phyloP scores from a whole-genome alignment of 2,113 vertebrate species.

The Merops nubicus region DNA sequence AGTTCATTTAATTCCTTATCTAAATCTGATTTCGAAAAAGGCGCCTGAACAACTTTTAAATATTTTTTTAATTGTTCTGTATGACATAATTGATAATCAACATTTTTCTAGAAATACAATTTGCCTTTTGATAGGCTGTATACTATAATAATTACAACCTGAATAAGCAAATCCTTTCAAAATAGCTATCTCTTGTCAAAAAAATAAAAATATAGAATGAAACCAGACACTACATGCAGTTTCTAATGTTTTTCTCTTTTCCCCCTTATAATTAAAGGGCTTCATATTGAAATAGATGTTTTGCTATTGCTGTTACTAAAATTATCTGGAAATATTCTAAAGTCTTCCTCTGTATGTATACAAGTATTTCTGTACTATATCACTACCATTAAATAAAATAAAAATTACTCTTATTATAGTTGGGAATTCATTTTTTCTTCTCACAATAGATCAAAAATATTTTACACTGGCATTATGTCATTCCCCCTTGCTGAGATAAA shows the following conservation, averaged over 20 bases:
- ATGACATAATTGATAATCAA: slow-evolving; percentile 44
- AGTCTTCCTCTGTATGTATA: neutral
- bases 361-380: neutral
- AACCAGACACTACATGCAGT: slow-evolving; percentile 32
- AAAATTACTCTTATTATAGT: neutral
- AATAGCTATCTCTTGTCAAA: slow-evolving; percentile 29
- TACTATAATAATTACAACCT: slow-evolving; percentile 34
- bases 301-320: slow-evolving; percentile 4
- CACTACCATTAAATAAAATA: neutral
- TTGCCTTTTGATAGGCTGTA: slow-evolving; percentile 52
- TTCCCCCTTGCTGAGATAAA: neutral
- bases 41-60: slow-evolving; percentile 17
- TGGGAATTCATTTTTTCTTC: neutral
- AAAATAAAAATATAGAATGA: slow-evolving; percentile 42
- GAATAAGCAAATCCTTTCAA: slow-evolving; percentile 55
- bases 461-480: neutral
- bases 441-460: neutral
- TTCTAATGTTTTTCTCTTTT: neutral
- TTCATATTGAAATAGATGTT: slow-evolving; percentile 1
- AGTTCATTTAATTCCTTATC: slow-evolving; percentile 21
- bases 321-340: neutral
- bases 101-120: slow-evolving; percentile 58
- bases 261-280: slow-evolving; percentile 24
- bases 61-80: neutral
- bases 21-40: neutral